A percentile compares a stretch with the other conserved stretches of the same genome.
Conservation (phyloP, 2,797 vertebrate genomes). For the Parauchenoglanis ngamensis region DNA sequence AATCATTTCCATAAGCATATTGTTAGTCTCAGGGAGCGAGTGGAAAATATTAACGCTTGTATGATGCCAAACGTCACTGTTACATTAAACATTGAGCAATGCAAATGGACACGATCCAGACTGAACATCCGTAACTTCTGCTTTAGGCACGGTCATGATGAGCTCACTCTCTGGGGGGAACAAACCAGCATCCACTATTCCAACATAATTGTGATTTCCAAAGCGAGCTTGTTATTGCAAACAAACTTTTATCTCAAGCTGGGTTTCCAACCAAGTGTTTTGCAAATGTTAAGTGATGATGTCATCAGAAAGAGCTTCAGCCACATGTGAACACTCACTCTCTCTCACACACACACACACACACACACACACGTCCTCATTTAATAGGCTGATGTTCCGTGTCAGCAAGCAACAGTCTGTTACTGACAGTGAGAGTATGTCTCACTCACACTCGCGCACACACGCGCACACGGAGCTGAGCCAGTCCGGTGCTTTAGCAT, state of each 20-base stretch:
- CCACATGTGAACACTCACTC: background rate
- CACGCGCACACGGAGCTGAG: background rate
- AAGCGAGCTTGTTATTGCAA: background rate
- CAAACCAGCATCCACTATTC: background rate
- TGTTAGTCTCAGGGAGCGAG: background rate
- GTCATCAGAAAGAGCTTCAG: background rate
- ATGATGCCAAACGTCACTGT: background rate
- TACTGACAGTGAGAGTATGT: constrained; percentile 14
- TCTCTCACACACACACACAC: background rate
- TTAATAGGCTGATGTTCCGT: background rate
- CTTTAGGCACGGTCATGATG: background rate
- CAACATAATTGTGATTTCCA: background rate
- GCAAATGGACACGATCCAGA: background rate
- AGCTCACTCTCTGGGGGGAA: background rate
- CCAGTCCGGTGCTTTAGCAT: constrained; percentile 28
- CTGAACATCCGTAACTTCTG: background rate
- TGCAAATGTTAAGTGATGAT: background rate
- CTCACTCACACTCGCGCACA: background rate
- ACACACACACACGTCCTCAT: background rate
- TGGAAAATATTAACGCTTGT: background rate
- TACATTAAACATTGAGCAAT: background rate
- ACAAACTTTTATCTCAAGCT: constrained; percentile 5
- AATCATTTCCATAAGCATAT: background rate
- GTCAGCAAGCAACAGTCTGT: constrained; percentile 21
- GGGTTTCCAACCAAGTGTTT: background rate